Conservation (phyloP, 2,888 invertebrate species). For the Brachynemurus nebulosus region DNA sequence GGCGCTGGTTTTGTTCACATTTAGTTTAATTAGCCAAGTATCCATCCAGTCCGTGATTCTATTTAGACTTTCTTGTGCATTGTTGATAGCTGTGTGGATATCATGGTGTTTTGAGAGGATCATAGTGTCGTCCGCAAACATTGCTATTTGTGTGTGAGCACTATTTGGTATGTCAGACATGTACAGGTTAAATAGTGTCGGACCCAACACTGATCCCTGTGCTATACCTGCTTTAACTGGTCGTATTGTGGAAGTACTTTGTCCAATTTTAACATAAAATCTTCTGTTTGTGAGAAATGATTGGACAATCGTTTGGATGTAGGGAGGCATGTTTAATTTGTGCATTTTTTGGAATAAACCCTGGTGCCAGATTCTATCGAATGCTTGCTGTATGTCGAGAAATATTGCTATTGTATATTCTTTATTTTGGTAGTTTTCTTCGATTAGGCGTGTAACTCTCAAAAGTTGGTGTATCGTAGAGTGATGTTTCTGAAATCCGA, state of each 20-base stretch:
- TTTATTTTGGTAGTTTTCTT: conserved; percentile 16
- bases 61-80: no score
- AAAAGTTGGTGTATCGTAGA: conserved; percentile 20
- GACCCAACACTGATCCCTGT: conserved; percentile 16
- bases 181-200: conserved; percentile 16
- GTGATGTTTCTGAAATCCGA: conserved; percentile 21
- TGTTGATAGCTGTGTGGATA: no score
- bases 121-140: conserved; percentile 14
- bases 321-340: no score
- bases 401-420: conserved; percentile 18
- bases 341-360: no score
- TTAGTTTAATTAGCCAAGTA: conserved; percentile 14
- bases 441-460: conserved; percentile 16
- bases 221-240: conserved; percentile 20
- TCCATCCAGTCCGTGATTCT: conserved; percentile 10
- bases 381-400: conserved; percentile 22
- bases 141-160: conserved; percentile 8
- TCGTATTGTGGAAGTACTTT: conserved; percentile 7
- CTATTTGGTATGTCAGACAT: conserved; percentile 17
- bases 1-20: conserved; percentile 11
- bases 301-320: no score
- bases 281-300: no score
- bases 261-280: conserved; percentile 15
- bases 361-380: conserved; percentile 23
- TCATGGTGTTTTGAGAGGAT: neutral